Evolutionary conservation across 2,888 invertebrate genomes (phyloP).

Genomic region (Sceliomorpha sp.): DNA sequence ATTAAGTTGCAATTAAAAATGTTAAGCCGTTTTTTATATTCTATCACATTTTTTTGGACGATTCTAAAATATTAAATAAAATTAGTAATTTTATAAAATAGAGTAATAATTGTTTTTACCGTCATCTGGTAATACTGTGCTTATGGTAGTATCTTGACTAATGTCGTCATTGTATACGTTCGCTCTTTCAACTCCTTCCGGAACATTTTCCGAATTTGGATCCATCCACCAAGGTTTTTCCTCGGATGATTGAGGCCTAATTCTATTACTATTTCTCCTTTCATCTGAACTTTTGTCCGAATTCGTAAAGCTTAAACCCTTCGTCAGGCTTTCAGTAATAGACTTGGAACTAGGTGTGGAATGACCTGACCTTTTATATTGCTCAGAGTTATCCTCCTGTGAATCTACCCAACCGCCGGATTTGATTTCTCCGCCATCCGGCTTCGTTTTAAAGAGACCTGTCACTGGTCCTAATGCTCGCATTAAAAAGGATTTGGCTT

Average conservation of each 20-base stretch:
- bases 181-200: slow-evolving; percentile 72
- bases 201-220: slow-evolving; percentile 75
- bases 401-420: slow-evolving; percentile 60
- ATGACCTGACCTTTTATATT: slow-evolving; percentile 53
- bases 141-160: slow-evolving; percentile 77
- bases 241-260: slow-evolving; percentile 66
- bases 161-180: slow-evolving; percentile 71
- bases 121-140: slow-evolving; percentile 74
- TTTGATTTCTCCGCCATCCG: slow-evolving; percentile 81
- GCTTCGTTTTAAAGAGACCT: slow-evolving; percentile 86
- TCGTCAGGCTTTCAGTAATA: slow-evolving; percentile 58
- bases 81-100: too few species aligned
- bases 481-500: slow-evolving; percentile 87
- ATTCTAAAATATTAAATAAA: too few species aligned
- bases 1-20: too few species aligned
- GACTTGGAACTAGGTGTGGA: slow-evolving; percentile 61
- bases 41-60: too few species aligned
- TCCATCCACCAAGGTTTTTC: slow-evolving; percentile 79
- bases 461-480: slow-evolving; percentile 88
- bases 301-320: slow-evolving; percentile 62
- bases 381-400: slow-evolving; percentile 62
- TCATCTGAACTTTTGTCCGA: slow-evolving; percentile 59
- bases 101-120: slow-evolving; percentile 74
- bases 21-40: too few species aligned
- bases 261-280: slow-evolving; percentile 37